These are phyloP conservation scores for Nymphalis io DNA, from an alignment of 1,140 invertebrate genomes.

Conservation along the genomic window DNA sequence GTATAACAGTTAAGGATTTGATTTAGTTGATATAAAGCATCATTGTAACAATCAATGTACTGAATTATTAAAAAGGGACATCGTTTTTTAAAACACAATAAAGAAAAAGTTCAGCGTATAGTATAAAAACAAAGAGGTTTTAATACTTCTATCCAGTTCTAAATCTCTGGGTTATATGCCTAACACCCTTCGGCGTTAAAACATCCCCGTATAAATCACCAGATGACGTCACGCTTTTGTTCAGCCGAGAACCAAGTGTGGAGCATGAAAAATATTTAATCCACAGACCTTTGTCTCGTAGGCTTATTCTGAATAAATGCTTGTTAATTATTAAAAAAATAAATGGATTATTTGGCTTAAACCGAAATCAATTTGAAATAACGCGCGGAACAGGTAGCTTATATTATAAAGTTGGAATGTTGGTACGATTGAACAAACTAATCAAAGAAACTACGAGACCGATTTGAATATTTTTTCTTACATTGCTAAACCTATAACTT, in stretches of 20 bases:
- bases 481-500: no score
- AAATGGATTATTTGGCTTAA: no score
- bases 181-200: conserved; percentile 16
- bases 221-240: conserved; percentile 30
- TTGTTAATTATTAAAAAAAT: background rate
- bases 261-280: conserved; percentile 40
- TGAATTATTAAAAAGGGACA: no score
- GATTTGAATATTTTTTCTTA: background rate
- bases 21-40: no score
- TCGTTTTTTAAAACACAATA: no score
- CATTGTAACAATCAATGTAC: no score
- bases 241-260: conserved; percentile 17
- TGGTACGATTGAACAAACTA: background rate
- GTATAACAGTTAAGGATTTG: no score
- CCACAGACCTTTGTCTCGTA: conserved; percentile 29
- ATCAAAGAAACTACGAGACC: background rate
- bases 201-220: conserved; percentile 32
- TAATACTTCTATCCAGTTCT: conserved; percentile 16
- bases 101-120: no score
- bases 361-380: no score
- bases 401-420: background rate
- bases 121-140: conserved; percentile 5
- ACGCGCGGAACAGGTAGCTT: background rate
- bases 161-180: conserved; percentile 17
- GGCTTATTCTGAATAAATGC: conserved; percentile 30